A percentile compares a stretch with the other conserved stretches of the same genome.
These are phyloP conservation scores for Spinibarbus caldwelli DNA, from an alignment of 2,797 vertebrate genomes.

Conservation along the genomic window DNA sequence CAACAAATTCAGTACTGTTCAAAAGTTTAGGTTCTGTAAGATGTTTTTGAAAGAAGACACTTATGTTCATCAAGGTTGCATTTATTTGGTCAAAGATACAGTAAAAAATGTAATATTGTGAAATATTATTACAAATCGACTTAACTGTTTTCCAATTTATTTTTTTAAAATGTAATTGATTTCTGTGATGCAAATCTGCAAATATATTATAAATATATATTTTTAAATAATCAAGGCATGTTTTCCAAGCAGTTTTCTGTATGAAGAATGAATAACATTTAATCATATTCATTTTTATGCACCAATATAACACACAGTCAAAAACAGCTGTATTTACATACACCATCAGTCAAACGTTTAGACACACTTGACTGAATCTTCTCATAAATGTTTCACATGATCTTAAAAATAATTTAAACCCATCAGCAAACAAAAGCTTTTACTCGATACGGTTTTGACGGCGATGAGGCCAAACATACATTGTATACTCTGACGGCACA, in stretches of 20 bases:
- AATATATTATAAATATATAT: too few species aligned
- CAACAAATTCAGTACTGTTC: not conserved
- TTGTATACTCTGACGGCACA: conserved; percentile 38
- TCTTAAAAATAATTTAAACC: conserved; percentile 34
- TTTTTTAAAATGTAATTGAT: not conserved
- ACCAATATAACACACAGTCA: not conserved
- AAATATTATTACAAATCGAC: not conserved
- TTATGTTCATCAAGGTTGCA: not conserved
- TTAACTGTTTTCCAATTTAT: not conserved
- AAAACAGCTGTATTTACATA: not conserved
- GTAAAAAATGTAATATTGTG: not conserved
- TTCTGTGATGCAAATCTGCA: too few species aligned
- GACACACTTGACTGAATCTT: conserved; percentile 16
- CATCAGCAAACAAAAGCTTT: conserved; percentile 56
- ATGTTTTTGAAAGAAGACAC: not conserved
- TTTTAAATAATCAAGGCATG: not conserved
- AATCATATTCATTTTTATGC: not conserved
- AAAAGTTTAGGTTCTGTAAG: not conserved
- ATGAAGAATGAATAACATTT: not conserved
- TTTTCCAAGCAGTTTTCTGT: not conserved
- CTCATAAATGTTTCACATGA: not conserved
- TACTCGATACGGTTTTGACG: conserved; percentile 32
- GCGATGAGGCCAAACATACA: conserved; percentile 32
- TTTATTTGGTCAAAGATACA: not conserved
- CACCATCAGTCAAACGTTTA: not conserved